Conservation (phyloP, 2,888 invertebrate genomes). For the Oscheius myriophilus region DNA sequence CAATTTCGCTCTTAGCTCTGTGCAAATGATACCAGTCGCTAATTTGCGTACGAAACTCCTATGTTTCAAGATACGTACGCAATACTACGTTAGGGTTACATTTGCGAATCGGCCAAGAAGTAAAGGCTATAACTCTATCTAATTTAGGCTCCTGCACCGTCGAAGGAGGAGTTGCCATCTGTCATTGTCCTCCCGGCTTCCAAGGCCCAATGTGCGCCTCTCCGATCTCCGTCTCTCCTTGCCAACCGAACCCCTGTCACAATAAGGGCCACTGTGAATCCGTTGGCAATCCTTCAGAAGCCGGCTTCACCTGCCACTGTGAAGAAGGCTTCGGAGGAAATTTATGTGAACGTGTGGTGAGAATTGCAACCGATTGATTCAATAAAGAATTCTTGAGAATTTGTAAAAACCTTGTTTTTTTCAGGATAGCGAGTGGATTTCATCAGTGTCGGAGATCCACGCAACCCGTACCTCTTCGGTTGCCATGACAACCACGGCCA, state of each 20-base stretch:
- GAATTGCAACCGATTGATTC: not conserved
- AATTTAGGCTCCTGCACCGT: slow-evolving; percentile 25
- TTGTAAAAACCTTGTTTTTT: not conserved
- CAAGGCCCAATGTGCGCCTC: slow-evolving; percentile 28
- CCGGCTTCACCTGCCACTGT: slow-evolving; percentile 51
- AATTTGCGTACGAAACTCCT: too few relatives aligned
- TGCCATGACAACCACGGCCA: not conserved
- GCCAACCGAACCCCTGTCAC: slow-evolving; percentile 28
- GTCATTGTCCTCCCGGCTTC: slow-evolving; percentile 21
- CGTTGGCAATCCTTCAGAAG: slow-evolving; percentile 30
- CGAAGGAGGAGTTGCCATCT: slow-evolving; percentile 1
- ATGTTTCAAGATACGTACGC: too few relatives aligned
- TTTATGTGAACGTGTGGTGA: slow-evolving; percentile 42
- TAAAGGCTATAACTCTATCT: too few relatives aligned
- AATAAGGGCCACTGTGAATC: slow-evolving; percentile 27
- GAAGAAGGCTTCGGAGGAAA: slow-evolving; percentile 46
- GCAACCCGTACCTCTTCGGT: not conserved
- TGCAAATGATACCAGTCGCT: too few relatives aligned
- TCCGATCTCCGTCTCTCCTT: slow-evolving; percentile 4
- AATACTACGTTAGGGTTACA: too few relatives aligned
- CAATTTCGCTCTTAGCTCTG: too few relatives aligned
- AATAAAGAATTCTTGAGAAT: not conserved
- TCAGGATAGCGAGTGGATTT: not conserved
- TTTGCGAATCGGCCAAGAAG: too few relatives aligned
- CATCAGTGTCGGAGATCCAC: slow-evolving; percentile 2